Evolutionary conservation across 92 coral and sea anemone genomes (phyloP).

Genomic region (Micromussa lordhowensis): DNA sequence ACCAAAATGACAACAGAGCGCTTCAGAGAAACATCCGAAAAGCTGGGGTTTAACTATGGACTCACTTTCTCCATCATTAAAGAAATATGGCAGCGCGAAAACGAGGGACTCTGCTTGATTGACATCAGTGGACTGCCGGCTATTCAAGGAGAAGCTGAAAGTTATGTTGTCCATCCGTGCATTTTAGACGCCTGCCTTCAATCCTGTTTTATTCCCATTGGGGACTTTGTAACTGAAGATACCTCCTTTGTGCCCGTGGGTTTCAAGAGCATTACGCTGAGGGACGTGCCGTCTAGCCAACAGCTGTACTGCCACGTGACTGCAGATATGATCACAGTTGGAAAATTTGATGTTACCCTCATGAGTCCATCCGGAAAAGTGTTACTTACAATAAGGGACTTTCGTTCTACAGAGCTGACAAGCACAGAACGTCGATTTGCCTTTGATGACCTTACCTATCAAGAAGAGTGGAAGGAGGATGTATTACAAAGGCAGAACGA

Average conservation of each 20-base stretch:
- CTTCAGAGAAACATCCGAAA: constrained; percentile 63
- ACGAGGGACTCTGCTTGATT: constrained; percentile 72
- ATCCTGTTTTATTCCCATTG: constrained; percentile 62
- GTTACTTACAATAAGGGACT: constrained; percentile 52
- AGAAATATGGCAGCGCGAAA: constrained; percentile 68
- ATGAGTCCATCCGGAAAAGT: constrained; percentile 65
- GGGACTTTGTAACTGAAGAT: background rate
- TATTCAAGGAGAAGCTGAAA: constrained; percentile 37
- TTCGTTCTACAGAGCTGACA: constrained; percentile 65
- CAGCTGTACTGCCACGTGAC: constrained; percentile 72
- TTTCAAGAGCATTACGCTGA: constrained; percentile 16
- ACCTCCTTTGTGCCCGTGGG: constrained; percentile 61
- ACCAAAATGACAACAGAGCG: constrained; percentile 52
- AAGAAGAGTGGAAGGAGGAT: constrained; percentile 64
- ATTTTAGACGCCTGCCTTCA: constrained; percentile 93
- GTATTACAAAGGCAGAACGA: background rate
- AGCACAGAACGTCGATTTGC: constrained; percentile 7
- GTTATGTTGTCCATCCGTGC: constrained; percentile 84
- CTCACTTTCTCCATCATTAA: constrained; percentile 73
- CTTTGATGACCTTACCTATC: constrained; percentile 52
- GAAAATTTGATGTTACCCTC: constrained; percentile 53
- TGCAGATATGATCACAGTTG: constrained; percentile 9
- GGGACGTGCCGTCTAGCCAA: constrained; percentile 13
- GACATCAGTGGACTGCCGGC: constrained; percentile 34
- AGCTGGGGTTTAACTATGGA: constrained; percentile 80